phyloP scores from a whole-genome alignment of 2,888 invertebrate genomes.

The Melikaiella ostensackeni region DNA sequence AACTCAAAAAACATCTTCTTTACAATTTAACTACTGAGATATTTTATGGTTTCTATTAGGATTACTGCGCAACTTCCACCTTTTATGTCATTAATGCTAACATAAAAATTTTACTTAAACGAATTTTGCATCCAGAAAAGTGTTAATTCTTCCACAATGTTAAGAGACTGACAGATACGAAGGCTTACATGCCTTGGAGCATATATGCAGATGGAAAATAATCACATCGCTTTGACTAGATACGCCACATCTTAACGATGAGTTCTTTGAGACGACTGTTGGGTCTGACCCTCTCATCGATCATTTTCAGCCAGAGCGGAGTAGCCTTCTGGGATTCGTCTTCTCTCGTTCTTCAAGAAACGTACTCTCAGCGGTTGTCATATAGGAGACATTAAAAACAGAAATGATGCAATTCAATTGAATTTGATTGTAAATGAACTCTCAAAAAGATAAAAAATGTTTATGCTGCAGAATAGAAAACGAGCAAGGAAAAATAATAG shows the following conservation, averaged over 20 bases:
- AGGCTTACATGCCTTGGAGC: slow-evolving; percentile 57
- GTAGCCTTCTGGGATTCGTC: slow-evolving; percentile 69
- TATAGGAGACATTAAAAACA: neutral
- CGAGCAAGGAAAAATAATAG: neutral
- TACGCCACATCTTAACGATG: slow-evolving; percentile 66
- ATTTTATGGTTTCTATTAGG: too few relatives aligned
- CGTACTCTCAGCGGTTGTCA: slow-evolving; percentile 57
- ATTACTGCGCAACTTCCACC: too few relatives aligned
- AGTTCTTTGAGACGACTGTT: slow-evolving; percentile 66
- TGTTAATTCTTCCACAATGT: neutral
- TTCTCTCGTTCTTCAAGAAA: slow-evolving; percentile 54
- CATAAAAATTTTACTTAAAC: neutral
- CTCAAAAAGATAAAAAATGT: neutral
- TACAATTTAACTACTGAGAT: too few relatives aligned
- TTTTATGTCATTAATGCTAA: too few relatives aligned
- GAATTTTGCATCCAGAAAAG: too few relatives aligned
- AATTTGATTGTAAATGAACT: neutral
- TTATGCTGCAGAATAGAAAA: neutral
- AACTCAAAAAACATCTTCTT: too few relatives aligned
- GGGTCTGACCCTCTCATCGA: slow-evolving; percentile 75
- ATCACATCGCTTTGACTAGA: slow-evolving; percentile 74
- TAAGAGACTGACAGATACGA: slow-evolving; percentile 20
- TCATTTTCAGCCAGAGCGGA: slow-evolving; percentile 69
- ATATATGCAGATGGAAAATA: slow-evolving; percentile 69
- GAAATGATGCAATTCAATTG: neutral